Evolutionary conservation across 2,797 vertebrate species (phyloP).

Genomic region (Brachymystax lenok): DNA sequence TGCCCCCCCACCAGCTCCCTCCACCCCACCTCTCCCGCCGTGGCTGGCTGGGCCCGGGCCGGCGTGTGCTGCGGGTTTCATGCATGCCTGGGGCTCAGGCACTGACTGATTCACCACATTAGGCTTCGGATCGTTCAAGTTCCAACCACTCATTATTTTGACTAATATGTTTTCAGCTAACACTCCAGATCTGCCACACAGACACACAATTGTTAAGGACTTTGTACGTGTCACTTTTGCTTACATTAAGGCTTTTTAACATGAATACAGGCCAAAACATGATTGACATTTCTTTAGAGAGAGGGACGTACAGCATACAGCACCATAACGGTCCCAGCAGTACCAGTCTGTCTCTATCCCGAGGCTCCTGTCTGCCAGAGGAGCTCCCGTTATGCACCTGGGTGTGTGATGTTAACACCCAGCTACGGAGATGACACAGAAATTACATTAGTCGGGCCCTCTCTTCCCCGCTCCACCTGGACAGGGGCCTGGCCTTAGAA

Average conservation of each 20-base stretch:
- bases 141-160: constrained; percentile 63
- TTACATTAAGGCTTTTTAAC: not conserved
- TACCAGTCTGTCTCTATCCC: not conserved
- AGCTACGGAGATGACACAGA: not conserved
- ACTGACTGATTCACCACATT: constrained; percentile 74
- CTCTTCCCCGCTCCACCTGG: not conserved
- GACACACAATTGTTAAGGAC: constrained; percentile 37
- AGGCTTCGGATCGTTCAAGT: constrained; percentile 68
- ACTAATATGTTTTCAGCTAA: constrained; percentile 68
- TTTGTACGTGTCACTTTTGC: not conserved
- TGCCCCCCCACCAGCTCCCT: constrained; percentile 33
- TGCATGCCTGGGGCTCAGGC: constrained; percentile 78
- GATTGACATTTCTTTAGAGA: not conserved
- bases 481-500: not conserved
- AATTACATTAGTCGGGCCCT: not conserved
- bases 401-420: not conserved
- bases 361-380: not conserved
- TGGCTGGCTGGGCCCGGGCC: constrained; percentile 45
- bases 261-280: not conserved
- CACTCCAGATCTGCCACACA: constrained; percentile 49
- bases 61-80: constrained; percentile 75
- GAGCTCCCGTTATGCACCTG: constrained; percentile 10
- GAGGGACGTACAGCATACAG: not conserved
- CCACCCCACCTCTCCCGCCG: constrained; percentile 63
- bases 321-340: not conserved